Conservation (phyloP, 1,140 invertebrate species). For the Drosophila biarmipes region DNA sequence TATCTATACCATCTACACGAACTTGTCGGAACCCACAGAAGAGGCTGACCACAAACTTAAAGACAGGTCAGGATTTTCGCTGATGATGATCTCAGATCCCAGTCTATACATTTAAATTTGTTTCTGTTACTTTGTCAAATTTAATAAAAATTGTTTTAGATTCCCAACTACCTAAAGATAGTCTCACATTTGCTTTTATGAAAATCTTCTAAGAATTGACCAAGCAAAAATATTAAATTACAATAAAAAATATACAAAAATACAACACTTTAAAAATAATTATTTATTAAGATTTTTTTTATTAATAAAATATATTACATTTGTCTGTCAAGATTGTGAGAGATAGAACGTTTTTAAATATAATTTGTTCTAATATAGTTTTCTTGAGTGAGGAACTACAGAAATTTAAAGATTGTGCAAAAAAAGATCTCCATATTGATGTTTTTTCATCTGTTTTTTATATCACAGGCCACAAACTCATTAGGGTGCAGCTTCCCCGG, state of each 20-base stretch:
- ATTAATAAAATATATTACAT: too few species aligned
- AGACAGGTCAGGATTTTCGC: background rate
- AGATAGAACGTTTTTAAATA: too few species aligned
- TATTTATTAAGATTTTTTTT: too few species aligned
- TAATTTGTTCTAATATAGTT: too few species aligned
- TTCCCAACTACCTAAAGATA: too few species aligned
- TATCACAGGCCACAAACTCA: conserved; percentile 6
- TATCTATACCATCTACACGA: conserved; percentile 50
- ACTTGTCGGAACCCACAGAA: background rate
- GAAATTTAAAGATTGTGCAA: background rate
- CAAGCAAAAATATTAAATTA: too few species aligned
- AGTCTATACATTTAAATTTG: background rate
- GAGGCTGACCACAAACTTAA: background rate
- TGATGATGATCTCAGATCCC: background rate
- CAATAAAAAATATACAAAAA: too few species aligned
- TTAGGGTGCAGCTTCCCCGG: conserved; percentile 9
- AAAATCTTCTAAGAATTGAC: too few species aligned
- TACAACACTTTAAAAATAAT: too few species aligned
- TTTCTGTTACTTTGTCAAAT: background rate
- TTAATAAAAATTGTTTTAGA: background rate
- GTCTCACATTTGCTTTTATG: too few species aligned
- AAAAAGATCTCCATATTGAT: background rate
- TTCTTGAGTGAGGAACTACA: too few species aligned
- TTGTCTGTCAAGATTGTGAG: too few species aligned
- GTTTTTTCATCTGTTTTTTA: background rate